phyloP scores from a whole-genome alignment of 2,113 vertebrate species.

The Prochilodus magdalenae region DNA sequence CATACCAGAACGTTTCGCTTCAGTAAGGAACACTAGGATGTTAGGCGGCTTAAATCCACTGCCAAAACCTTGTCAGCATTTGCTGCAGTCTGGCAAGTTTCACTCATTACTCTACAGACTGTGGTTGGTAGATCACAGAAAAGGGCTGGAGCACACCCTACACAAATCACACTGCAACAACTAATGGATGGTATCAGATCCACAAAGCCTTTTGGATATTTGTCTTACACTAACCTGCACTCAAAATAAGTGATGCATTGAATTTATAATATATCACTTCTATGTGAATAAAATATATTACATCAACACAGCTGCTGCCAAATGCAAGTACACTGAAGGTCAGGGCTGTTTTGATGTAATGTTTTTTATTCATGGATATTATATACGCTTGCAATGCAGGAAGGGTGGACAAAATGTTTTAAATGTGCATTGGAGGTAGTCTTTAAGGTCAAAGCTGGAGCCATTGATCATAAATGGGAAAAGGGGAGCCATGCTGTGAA shows the following conservation, averaged over 20 bases:
- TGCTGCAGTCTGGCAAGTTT: conserved; percentile 21
- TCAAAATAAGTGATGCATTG: not conserved
- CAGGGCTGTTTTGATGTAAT: not conserved
- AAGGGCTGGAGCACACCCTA: not conserved
- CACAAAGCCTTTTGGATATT: not conserved
- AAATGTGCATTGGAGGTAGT: too few species aligned
- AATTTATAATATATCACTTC: not conserved
- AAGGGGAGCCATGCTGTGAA: too few species aligned
- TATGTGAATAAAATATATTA: not conserved
- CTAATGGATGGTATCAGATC: conserved; percentile 15
- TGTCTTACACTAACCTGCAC: too few species aligned
- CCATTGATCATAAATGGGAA: too few species aligned
- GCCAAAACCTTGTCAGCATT: conserved; percentile 35
- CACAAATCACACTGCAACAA: conserved; percentile 10
- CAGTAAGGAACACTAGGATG: not conserved
- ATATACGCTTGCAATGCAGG: too few species aligned
- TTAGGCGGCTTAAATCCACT: not conserved
- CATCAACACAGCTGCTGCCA: not conserved
- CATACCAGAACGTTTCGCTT: not conserved
- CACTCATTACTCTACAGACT: conserved; percentile 15
- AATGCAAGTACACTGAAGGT: not conserved
- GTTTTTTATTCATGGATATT: not conserved
- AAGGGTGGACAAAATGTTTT: too few species aligned
- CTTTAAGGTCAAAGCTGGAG: too few species aligned
- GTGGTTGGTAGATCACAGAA: conserved; percentile 15